These are phyloP conservation scores for Mellivora capensis DNA, from an alignment of 2,113 vertebrate genomes.

Conservation along the genomic window DNA sequence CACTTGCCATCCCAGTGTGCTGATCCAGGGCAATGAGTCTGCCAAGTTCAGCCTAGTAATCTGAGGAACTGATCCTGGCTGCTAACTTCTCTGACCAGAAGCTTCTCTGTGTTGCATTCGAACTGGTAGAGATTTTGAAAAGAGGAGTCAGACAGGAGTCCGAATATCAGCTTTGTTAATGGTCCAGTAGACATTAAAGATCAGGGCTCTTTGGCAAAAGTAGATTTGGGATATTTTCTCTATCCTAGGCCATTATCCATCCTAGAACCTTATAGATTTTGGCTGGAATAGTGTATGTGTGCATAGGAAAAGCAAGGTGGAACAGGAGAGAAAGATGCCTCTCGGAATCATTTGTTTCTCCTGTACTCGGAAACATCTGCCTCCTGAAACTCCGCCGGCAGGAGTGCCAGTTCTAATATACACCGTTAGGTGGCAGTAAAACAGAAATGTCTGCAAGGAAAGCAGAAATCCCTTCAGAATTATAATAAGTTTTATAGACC, in stretches of 20 bases:
- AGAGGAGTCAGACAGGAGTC: neutral
- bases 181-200: neutral
- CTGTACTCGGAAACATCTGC: neutral
- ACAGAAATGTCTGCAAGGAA: slow-evolving; percentile 59
- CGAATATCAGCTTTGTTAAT: neutral
- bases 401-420: slow-evolving; percentile 1
- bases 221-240: neutral
- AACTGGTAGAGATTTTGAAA: neutral
- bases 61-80: neutral
- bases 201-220: neutral
- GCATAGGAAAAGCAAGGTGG: neutral
- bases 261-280: neutral
- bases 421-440: slow-evolving; percentile 71
- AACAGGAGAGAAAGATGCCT: neutral
- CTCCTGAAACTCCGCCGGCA: neutral
- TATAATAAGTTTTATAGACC: slow-evolving; percentile 70
- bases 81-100: neutral
- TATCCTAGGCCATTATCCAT: neutral
- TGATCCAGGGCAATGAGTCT: neutral
- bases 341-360: neutral
- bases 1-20: neutral
- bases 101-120: neutral
- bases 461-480: slow-evolving; percentile 65
- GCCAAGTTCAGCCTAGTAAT: neutral
- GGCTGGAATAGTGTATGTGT: neutral